Conservation (phyloP, 1,140 invertebrate species). For the Drosophila biarmipes region DNA sequence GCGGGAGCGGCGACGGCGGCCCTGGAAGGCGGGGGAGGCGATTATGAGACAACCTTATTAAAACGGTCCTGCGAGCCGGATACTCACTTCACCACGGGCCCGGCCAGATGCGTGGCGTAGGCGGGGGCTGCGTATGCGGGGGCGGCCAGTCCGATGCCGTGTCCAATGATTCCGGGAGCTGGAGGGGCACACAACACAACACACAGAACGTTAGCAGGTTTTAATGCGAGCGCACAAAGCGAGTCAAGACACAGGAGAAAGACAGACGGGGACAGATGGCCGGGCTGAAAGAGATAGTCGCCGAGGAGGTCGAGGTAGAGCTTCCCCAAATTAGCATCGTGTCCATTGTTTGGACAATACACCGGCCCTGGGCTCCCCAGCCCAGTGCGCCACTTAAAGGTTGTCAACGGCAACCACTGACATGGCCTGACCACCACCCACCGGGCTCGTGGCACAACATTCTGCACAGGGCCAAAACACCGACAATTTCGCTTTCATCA, state of each 20-base stretch:
- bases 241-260: background rate
- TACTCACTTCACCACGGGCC: slow-evolving; percentile 78
- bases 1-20: slow-evolving; percentile 79
- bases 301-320: slow-evolving; percentile 1
- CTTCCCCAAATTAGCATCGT: slow-evolving; percentile 34
- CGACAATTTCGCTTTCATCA: background rate
- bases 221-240: slow-evolving; percentile 19
- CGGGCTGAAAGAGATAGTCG: background rate
- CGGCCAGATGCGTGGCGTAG: slow-evolving; percentile 73
- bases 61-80: slow-evolving; percentile 35
- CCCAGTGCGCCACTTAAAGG: slow-evolving; percentile 6
- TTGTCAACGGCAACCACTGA: slow-evolving; percentile 47
- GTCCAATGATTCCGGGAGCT: slow-evolving; percentile 73
- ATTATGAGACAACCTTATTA: slow-evolving; percentile 34
- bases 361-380: background rate
- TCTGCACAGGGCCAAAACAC: background rate
- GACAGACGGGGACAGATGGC: slow-evolving; percentile 2
- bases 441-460: background rate
- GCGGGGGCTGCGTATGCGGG: slow-evolving; percentile 64
- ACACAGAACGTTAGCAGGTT: slow-evolving; percentile 19
- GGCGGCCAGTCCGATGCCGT: slow-evolving; percentile 69
- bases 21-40: slow-evolving; percentile 31
- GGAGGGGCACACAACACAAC: background rate
- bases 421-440: slow-evolving; percentile 1
- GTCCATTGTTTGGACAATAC: slow-evolving; percentile 44